Base-by-base conservation (phyloP, 2,888 invertebrate species). In the Platerodrilus igneus region DNA sequence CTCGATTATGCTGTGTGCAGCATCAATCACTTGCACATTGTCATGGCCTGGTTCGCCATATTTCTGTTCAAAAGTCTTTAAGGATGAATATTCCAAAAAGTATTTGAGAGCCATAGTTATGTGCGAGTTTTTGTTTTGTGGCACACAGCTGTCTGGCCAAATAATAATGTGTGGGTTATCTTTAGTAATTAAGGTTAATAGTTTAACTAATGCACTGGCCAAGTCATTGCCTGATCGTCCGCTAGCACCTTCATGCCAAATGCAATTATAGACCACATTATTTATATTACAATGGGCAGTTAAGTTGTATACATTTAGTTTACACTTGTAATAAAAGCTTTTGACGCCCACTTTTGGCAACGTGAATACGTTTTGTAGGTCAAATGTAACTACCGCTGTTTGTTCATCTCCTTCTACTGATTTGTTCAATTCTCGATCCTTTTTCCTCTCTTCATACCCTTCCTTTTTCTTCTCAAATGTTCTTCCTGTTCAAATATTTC, bases 11-110 rank as follows among this genome's bases (percentile, higher is more conserved):
- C 45, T 45, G 21, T 45, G 40, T 7, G 45, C 39, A 13, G 23
- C 16, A 23, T 50, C 45, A 8, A 50, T 34, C 33, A 45, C 43
- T 25, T 45, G 47, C 6, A 50, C 23, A 14, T 26, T 45, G 4
- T 43, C 45, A 37, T 52, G 51, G n/a, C 51, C 49, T 6, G 49
- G 49, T 25, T 44, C 43, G 23, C 11, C 21, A 36, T 33, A 48
- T 31, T 41, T 45, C 25, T 47, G 44, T 23, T 45, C 37, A n/a
- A n/a, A n/a, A n/a, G 28, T 10, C 19, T 19, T 15, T 9, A 18
- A 19, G 5, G 26, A 16, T 14, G 25, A 8, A 11, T 38, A 39
- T 8, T 22, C 13, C n/a, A 45, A 25, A 34, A 45, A 48, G 15
- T 31, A 10, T 34, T 37, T 30, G 9, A 45, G 15, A 5, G 45